Evolutionary conservation across 2,888 invertebrate species (phyloP).

Genomic region (Magallana nippona): DNA sequence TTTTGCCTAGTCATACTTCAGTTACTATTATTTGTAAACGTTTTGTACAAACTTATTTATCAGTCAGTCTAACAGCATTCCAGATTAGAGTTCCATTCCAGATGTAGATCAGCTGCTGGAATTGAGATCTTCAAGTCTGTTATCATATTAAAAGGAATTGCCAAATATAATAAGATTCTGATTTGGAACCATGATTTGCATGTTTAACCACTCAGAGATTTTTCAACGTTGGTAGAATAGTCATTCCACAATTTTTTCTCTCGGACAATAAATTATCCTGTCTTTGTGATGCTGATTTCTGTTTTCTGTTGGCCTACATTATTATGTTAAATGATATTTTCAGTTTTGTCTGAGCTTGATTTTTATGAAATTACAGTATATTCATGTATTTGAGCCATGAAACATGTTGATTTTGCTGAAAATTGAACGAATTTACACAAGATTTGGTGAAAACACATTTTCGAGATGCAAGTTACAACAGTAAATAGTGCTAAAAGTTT

Average conservation of each 20-base stretch:
- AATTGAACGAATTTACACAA: no score
- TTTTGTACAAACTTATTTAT: not conserved
- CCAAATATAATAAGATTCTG: not conserved
- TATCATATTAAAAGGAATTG: not conserved
- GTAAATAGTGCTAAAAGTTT: no score
- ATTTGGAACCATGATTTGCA: not conserved
- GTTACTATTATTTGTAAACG: not conserved
- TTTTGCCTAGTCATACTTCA: conserved; percentile 11
- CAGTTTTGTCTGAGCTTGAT: no score
- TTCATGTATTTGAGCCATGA: no score
- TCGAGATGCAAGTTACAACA: no score
- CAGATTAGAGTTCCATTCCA: conserved; percentile 13
- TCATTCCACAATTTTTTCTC: not conserved
- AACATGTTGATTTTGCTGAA: no score
- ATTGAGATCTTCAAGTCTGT: conserved; percentile 8
- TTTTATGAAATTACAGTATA: no score
- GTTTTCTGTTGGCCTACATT: not conserved
- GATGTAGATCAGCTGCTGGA: not conserved
- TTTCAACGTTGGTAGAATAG: not conserved
- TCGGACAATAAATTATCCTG: conserved; percentile 24
- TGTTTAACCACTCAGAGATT: not conserved
- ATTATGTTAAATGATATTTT: no score
- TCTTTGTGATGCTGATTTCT: conserved; percentile 4
- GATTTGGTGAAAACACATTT: no score
- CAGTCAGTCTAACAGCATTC: not conserved